Base-by-base conservation (phyloP, 2,888 invertebrate species). In the Diaprepes abbreviatus region DNA sequence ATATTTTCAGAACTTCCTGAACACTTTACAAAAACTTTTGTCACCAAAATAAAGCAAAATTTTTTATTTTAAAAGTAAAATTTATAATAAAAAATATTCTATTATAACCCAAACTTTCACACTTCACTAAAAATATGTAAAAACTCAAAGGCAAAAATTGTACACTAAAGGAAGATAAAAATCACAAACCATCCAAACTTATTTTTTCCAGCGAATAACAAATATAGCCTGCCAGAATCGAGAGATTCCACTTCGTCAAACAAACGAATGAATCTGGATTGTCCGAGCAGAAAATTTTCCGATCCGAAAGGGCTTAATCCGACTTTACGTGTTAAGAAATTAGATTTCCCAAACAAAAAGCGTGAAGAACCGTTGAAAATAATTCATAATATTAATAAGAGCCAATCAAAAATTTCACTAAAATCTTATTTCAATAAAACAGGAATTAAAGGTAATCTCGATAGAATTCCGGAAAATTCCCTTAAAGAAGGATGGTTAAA, bases 401-500 rank as follows among this genome's bases (percentile, higher is more conserved):
- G 71, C 43, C 72, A 78, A 70, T 83, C 88, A 0, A 82, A 81
- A 43, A 83, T 85, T 70, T 81, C 79, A 1, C 71, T 87, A 16
- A 84, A 85, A 16, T 81, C 85, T 0, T 83, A 85, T 73, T 83
- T 78, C 33, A 87, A 87, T 74, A 87, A 86, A 60, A 6, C 71
- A 1, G 66, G 68, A 7, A 66, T 52, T 4, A 70, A 70, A 40
- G 55, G 57, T 38, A 64, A 71, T 36, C 50, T 55, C 2, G 65
- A 52, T 28, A 64, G 69, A 9, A 69, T 87, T 10, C 83, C 83
- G 31, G 84, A 85, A 24, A 83, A 79, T 21, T 82, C 83, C 70
- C 76, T 88, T 3, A 86, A 83, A 78, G 86, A 88, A 14, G 74
- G 86, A 28, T 88, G 89, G 80, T 76, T 89, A 69, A 85, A 85